Base-by-base conservation (phyloP, 2,888 invertebrate species). In the Dasysyrphus albostriatus region DNA sequence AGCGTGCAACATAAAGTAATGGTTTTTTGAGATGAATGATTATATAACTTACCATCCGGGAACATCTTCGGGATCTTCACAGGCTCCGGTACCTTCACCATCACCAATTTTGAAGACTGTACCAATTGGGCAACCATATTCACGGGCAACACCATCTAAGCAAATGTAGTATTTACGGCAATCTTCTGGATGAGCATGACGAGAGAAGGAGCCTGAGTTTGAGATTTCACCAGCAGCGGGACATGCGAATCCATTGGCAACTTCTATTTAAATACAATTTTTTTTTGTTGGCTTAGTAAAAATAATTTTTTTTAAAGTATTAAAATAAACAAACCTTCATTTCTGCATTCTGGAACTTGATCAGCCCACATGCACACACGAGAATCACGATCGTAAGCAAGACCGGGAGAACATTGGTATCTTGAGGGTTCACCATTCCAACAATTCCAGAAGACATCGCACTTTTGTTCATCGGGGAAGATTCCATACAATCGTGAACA, bases 321-420 rank as follows among this genome's bases (percentile, higher is more conserved):
- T 32, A 4, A 7, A 5, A 5, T 2, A 4, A 83, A 91, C 93
- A 90, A 93, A 97, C 98, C 98, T 93, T 97, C 97, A 91, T 95
- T 95, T 93, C 94, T 97, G 94, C 98, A 98, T 93, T 98, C 96
- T 72, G 97, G 96, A 83, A 98, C 97, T 94, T 98, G 97, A 94
- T 98, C 97, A 90, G 98, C 97, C 98, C 98, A 97, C 97, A 98
- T 98, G 94, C 98, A 98, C 78, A 98, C 97, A 89, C 98, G 95
- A 72, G 98, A 95, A 93, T 98, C 97, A 89, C 98, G 95, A 94
- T 98, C 97, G 94, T 98, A 98, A 89, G 98, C 98, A 69, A 98
- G 95, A 89, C 98, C 98, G 90, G 98, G 98, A 89, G 98, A 97
- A 94, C 98, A 98, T 93, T 98, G 97, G 93, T 98, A 98, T 90